These are phyloP conservation scores for Crotalus helleri DNA, from an alignment of 2,113 vertebrate genomes.

Conservation along the genomic window DNA sequence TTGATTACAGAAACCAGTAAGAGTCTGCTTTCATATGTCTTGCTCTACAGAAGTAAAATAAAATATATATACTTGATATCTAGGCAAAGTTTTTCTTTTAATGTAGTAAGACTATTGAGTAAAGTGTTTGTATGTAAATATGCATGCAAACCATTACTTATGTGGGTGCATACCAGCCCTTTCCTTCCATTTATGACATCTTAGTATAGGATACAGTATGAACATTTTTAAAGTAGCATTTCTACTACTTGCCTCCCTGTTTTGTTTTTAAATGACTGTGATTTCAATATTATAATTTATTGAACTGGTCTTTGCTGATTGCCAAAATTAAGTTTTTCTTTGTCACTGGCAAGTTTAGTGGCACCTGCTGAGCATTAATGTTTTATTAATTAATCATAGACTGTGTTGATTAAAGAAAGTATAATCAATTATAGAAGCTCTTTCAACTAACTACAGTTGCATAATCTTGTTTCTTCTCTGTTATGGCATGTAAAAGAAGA, in stretches of 20 bases:
- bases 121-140: neutral
- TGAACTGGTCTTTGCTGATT: neutral
- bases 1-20: neutral
- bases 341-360: neutral
- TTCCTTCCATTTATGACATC: neutral
- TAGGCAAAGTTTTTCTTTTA: neutral
- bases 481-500: fast-evolving
- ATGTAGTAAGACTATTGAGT: neutral
- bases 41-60: neutral
- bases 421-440: neutral
- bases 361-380: neutral
- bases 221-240: neutral
- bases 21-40: neutral
- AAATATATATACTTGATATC: neutral
- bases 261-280: neutral
- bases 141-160: neutral
- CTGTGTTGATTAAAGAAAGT: neutral
- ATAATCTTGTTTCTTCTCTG: fast-evolving
- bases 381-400: neutral
- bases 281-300: neutral
- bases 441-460: conserved; percentile 3
- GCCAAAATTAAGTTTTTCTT: neutral
- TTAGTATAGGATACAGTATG: neutral
- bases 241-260: neutral
- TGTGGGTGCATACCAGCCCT: too few relatives aligned